Evolutionary conservation across 1,140 invertebrate genomes (phyloP).

Genomic region (Lethrus apterus): DNA sequence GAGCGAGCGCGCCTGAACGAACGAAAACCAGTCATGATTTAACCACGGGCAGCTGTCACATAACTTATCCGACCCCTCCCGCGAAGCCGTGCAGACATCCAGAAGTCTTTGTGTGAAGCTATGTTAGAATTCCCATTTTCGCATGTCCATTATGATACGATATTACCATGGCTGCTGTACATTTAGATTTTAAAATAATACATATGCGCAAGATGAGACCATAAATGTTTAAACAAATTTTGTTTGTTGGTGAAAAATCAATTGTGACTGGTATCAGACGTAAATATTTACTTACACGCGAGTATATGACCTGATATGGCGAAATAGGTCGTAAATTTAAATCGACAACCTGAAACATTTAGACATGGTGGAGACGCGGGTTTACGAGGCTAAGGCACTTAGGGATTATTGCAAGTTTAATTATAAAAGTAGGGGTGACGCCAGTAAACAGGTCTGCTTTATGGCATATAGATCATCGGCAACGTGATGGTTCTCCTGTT

Average conservation of each 20-base stretch:
- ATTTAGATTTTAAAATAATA: no score
- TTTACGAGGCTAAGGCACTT: conserved; percentile 27
- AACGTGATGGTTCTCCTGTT: conserved; percentile 17
- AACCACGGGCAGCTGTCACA: conserved; percentile 32
- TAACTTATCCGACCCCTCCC: conserved; percentile 32
- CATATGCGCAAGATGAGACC: no score
- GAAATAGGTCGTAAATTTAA: conserved; percentile 14
- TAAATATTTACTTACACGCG: no score
- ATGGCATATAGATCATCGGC: conserved; percentile 28
- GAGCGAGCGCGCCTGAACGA: no score
- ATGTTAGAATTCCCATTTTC: no score
- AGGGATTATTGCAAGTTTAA: conserved; percentile 29
- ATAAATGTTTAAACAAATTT: no score
- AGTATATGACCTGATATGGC: background rate
- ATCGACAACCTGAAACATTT: conserved; percentile 16
- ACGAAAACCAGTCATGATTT: conserved; percentile 20
- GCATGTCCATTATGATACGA: no score
- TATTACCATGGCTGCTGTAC: no score
- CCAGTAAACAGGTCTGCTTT: conserved; percentile 26
- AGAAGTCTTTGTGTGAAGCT: no score
- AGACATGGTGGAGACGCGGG: conserved; percentile 16
- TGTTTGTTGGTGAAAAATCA: no score
- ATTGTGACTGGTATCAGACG: no score
- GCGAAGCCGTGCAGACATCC: no score
- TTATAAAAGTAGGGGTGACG: conserved; percentile 30